Evolutionary conservation across 92 coral and sea anemone species (phyloP).

Genomic region (Siderastrea siderea): DNA sequence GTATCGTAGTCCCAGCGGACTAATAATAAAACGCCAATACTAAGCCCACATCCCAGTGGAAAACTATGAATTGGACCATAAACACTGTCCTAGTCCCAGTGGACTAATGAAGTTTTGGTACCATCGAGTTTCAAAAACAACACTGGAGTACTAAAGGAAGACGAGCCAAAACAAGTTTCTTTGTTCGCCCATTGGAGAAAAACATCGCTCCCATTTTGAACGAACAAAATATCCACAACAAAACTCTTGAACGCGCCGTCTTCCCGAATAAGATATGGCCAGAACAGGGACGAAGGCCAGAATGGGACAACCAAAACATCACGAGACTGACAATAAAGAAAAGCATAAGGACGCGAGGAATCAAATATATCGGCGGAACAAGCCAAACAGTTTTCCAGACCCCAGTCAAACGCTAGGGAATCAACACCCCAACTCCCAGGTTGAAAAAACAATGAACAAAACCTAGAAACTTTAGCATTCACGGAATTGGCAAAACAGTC

Average conservation of each 20-base stretch:
- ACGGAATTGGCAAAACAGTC: slow-evolving; percentile 71
- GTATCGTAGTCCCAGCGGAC: slow-evolving; percentile 11
- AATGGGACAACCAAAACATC: slow-evolving; percentile 36
- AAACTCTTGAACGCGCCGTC: slow-evolving; percentile 11
- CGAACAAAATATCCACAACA: too few relatives aligned
- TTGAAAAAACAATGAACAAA: slow-evolving; percentile 50
- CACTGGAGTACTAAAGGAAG: too few relatives aligned
- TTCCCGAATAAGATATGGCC: slow-evolving; percentile 37
- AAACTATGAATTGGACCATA: background rate
- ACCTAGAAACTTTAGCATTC: slow-evolving; percentile 45
- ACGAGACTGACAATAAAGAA: slow-evolving; percentile 29
- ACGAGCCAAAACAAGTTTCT: too few relatives aligned
- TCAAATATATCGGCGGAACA: slow-evolving; percentile 59
- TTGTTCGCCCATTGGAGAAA: too few relatives aligned
- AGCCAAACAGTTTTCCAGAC: slow-evolving; percentile 63
- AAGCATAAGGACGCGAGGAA: slow-evolving; percentile 33
- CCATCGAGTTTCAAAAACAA: slow-evolving; percentile 17
- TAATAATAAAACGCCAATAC: background rate
- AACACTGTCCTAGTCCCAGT: slow-evolving; percentile 42
- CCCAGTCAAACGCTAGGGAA: slow-evolving; percentile 59
- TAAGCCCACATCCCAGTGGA: too few relatives aligned
- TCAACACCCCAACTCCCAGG: slow-evolving; percentile 67
- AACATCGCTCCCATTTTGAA: too few relatives aligned
- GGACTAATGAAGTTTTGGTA: slow-evolving; percentile 12
- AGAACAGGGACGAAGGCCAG: slow-evolving; percentile 16